Evolutionary conservation across 2,797 vertebrate species (phyloP), one percentile per base, ranked within the genome.

Genomic region (Epinephelus awoara): DNA sequence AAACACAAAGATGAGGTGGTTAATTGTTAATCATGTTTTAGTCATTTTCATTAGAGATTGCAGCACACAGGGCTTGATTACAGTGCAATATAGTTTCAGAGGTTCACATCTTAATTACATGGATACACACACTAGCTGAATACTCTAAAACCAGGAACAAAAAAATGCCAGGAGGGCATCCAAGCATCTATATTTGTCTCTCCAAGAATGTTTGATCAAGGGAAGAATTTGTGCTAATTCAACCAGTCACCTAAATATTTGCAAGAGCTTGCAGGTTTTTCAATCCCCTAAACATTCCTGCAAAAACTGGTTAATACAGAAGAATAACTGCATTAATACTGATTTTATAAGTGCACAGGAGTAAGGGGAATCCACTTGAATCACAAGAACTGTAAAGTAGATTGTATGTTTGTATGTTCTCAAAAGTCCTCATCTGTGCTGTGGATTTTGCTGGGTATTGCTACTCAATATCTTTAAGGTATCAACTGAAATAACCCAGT

Each of bases 1-100:
- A 25, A 71, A 38, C 46, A 54, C 44, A 74, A 71, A 78, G 14
- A 65, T 14, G 25, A 59, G 38, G 59, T 15, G 34, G 25, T 68
- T 15, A 46, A 51, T 57, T 70, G 29, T 49, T 77, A 61, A 76
- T 75, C 27, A 14, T 12, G 13, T 57, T 27, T 70, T 78, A 42
- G 74, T 65, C 51, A 19, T 19, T 75, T 75, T 80, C 70, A 61
- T 84, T 29, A 21, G 57, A 65, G 40, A 64, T 38, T 49, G 19
- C 15, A 73, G 17, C 49, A 50, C 13, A 69, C 56, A 49, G 4
- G 14, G 66, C 6, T 54, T 64, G 23, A 77, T 51, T 75, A 59
- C 21, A 38, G 19, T 13, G n/a, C 44, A 70, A 57, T 25, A 50
- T 52, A 61, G 58, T 40, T n/a, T 49, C 54, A 75, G 59, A 51